Base-by-base conservation (phyloP, 2,797 vertebrate species). In the Pangasius mekongensis region DNA sequence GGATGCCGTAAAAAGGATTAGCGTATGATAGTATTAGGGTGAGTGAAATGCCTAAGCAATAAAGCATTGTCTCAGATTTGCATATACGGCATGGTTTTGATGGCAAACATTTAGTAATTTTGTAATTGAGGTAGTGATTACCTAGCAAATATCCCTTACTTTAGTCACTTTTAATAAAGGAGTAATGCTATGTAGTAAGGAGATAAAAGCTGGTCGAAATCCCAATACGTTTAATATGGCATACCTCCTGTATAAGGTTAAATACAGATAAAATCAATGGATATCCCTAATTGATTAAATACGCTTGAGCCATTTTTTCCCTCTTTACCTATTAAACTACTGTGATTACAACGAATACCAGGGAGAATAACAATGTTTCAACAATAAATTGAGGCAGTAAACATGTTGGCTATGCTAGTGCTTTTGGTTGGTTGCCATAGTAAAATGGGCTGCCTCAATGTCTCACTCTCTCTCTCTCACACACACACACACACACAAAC, bases 381-480 rank as follows among this genome's bases (percentile, higher is more conserved):
- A 22, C 52, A 80, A 30, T 58, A 80, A 80, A 80, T 36, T 58
- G 36, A 60, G 13, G 33, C 33, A 39, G 33, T 27, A 82, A 39
- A 60, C 33, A 62, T 60, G 22, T 43, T 82, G 56, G 33, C 2
- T 27, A 62, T 62, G 56, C 5, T 62, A 43, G 43, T 82, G 76
- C 49, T 78, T 78, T 58, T 82, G 78, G 56, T 82, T 82, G 11
- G 22, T 60, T 82, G 56, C 78, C 78, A 82, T 82, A 62, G 56
- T 24, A 82, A 82, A 82, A 62, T 62, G 22, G 14, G 5, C 33
- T 36, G 54, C 78, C 78, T 81, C 56, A 81, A 39, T 30, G 33
- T 67, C 27, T 52, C 47, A n/a, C 43, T n/a, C 43, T 47, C 39
- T 47, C 9, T 24, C 30, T 20, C 64, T 64, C 60, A 22, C 33